These are phyloP conservation scores for Benitochromis conjunctus DNA, from an alignment of 2,113 vertebrate genomes.

Conservation along the genomic window DNA sequence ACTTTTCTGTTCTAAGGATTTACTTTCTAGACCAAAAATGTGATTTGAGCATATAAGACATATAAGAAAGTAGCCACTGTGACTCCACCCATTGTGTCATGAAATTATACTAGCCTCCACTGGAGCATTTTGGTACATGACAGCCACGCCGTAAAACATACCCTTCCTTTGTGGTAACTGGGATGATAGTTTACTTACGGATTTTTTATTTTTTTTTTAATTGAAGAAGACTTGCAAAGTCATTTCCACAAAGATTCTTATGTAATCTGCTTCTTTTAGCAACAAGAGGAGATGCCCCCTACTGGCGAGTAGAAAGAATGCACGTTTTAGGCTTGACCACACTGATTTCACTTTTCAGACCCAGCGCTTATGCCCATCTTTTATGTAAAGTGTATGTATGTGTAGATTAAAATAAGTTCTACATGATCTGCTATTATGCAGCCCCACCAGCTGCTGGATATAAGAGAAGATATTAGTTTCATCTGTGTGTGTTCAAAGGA, in stretches of 20 bases:
- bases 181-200: background rate
- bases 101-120: fast-evolving
- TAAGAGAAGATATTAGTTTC: fast-evolving
- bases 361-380: background rate
- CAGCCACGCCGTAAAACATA: background rate
- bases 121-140: background rate
- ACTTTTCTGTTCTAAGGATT: background rate
- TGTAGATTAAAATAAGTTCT: background rate
- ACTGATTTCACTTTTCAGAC: background rate
- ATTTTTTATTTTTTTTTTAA: too few species aligned
- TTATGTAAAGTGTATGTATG: background rate
- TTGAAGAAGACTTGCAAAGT: too few species aligned
- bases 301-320: background rate
- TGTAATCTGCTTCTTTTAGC: fast-evolving
- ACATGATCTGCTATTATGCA: background rate
- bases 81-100: background rate
- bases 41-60: background rate
- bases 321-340: fast-evolving
- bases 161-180: background rate
- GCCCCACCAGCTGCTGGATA: background rate
- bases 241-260: background rate
- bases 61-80: background rate
- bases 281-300: background rate
- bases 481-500: background rate
- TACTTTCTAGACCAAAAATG: background rate